A percentile compares a stretch with the other conserved stretches of the same genome.
Evolutionary conservation across 2,113 vertebrate genomes (phyloP).

Genomic region (Plectropomus leopardus): DNA sequence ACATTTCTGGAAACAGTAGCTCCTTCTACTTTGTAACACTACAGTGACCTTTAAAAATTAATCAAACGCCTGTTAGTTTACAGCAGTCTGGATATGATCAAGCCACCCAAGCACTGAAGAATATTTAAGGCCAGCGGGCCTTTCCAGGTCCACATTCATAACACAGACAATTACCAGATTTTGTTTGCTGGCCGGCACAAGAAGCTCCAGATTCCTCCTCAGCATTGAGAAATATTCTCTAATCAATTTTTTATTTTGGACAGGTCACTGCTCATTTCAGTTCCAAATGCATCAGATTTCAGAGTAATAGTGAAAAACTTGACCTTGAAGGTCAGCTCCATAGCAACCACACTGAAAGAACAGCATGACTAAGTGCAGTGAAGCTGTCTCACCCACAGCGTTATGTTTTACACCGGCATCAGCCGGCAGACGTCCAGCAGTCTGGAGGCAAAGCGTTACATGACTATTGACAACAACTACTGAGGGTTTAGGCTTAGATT

Average conservation of each 20-base stretch:
- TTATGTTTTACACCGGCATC: conserved; percentile 31
- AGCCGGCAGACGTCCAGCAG: conserved; percentile 17
- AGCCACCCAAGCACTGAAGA: not conserved
- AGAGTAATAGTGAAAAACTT: conserved; percentile 32
- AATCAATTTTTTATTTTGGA: not conserved
- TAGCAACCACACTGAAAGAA: conserved; percentile 52
- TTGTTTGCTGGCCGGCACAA: not conserved
- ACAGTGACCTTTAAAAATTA: not conserved
- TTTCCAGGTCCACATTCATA: not conserved
- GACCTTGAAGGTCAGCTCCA: conserved; percentile 43
- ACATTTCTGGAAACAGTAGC: not conserved
- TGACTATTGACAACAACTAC: not conserved
- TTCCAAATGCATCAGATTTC: conserved; percentile 22
- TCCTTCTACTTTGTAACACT: not conserved
- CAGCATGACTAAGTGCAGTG: conserved; percentile 51
- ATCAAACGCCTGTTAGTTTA: not conserved
- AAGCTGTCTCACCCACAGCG: conserved; percentile 17
- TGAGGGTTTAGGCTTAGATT: not conserved
- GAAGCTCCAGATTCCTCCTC: not conserved
- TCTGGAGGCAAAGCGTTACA: not conserved
- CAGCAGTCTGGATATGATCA: not conserved
- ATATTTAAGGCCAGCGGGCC: not conserved
- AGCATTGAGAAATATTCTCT: not conserved
- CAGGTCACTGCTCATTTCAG: not conserved
- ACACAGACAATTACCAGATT: not conserved